phyloP scores from a whole-genome alignment of 2,113 vertebrate species.

The Lepus europaeus region DNA sequence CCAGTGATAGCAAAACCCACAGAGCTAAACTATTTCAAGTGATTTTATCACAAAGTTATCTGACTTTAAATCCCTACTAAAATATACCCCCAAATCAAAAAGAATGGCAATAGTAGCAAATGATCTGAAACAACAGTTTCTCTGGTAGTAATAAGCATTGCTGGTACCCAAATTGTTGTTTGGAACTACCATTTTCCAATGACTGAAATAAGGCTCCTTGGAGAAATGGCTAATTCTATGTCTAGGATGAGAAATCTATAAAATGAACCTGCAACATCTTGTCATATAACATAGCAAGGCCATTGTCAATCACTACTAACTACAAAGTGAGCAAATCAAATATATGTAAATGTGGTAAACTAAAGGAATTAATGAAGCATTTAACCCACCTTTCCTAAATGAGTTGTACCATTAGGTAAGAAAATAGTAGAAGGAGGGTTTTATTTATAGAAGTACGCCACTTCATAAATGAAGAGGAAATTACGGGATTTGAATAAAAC shows the following conservation, averaged over 20 bases:
- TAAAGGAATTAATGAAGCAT: background rate
- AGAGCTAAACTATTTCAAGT: no score
- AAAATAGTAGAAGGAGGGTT: background rate
- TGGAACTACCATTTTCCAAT: background rate
- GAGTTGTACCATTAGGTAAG: background rate
- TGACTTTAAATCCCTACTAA: no score
- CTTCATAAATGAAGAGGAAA: background rate
- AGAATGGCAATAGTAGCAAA: background rate
- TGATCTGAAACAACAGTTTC: background rate
- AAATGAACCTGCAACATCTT: background rate
- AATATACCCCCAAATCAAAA: background rate
- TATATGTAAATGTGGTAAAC: background rate
- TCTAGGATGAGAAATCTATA: background rate
- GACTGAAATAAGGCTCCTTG: background rate
- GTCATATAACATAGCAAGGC: background rate
- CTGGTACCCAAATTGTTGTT: background rate
- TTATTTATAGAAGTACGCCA: background rate
- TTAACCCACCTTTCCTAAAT: background rate
- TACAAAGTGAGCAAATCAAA: background rate
- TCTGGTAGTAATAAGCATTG: background rate
- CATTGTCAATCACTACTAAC: background rate
- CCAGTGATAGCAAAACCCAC: no score
- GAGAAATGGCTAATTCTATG: background rate
- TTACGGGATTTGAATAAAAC: background rate
- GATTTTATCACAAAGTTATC: no score